These are phyloP conservation scores for Chaetodon trifascialis DNA, from an alignment of 2,113 vertebrate genomes.

Conservation along the genomic window DNA sequence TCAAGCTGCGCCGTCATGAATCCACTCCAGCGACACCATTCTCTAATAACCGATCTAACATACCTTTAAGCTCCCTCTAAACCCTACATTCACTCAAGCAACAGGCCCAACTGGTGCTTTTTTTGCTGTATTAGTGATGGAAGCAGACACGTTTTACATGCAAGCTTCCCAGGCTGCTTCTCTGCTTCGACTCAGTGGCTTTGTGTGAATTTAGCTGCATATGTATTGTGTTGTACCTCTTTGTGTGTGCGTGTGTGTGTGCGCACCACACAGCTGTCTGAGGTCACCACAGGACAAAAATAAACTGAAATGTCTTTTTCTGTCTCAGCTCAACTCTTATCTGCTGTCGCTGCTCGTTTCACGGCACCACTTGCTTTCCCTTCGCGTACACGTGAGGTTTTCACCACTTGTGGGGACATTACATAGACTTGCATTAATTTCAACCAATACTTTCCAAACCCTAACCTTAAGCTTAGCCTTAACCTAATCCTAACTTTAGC, in stretches of 20 bases:
- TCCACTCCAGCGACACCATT: too few relatives aligned
- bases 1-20: too few relatives aligned
- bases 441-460: too few relatives aligned
- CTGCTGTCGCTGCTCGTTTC: not conserved
- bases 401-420: too few relatives aligned
- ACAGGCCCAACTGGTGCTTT: too few relatives aligned
- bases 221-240: not conserved
- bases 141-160: too few relatives aligned
- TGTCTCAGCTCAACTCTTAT: conserved; percentile 4
- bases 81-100: not conserved
- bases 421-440: too few relatives aligned
- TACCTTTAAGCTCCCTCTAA: not conserved
- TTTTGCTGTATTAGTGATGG: too few relatives aligned
- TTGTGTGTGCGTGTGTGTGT: not conserved
- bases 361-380: not conserved
- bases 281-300: conserved; percentile 27
- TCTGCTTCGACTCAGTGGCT: not conserved
- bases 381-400: not conserved
- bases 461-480: too few relatives aligned
- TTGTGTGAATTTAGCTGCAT: not conserved
- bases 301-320: not conserved
- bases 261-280: conserved; percentile 3
- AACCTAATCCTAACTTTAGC: too few relatives aligned
- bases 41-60: too few relatives aligned
- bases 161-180: not conserved